A percentile compares a stretch with the other conserved stretches of the same genome.
Evolutionary conservation across 2,797 vertebrate genomes (phyloP).

Genomic region (Sebastes iracundus): DNA sequence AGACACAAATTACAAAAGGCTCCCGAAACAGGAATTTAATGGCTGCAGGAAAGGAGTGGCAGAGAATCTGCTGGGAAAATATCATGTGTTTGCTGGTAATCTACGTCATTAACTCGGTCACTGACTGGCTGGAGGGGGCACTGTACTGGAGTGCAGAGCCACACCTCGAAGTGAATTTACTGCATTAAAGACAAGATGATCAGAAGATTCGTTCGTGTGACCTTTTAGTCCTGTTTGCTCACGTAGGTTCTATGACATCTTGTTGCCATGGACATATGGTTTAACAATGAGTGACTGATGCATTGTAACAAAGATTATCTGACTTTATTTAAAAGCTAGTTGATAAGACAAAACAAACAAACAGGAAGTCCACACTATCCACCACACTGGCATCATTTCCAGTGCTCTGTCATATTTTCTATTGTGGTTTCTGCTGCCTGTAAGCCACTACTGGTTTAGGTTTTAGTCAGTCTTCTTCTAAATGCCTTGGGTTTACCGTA

Average conservation of each 20-base stretch:
- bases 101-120: background rate
- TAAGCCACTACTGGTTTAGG: background rate
- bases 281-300: background rate
- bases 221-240: background rate
- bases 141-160: background rate
- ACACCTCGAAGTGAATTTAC: background rate
- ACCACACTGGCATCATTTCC: background rate
- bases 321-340: background rate
- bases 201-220: background rate
- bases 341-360: background rate
- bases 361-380: background rate
- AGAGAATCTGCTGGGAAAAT: background rate
- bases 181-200: background rate
- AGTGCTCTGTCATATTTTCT: background rate
- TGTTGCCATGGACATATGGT: background rate
- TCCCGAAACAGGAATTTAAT: background rate
- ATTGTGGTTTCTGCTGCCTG: background rate
- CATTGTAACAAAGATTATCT: background rate
- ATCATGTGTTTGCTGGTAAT: background rate
- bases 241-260: background rate
- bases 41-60: background rate
- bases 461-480: background rate
- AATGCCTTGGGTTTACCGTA: background rate
- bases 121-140: background rate
- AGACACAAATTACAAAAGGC: background rate